Conservation (phyloP, 2,113 vertebrate genomes). For the Myocastor coypus region DNA sequence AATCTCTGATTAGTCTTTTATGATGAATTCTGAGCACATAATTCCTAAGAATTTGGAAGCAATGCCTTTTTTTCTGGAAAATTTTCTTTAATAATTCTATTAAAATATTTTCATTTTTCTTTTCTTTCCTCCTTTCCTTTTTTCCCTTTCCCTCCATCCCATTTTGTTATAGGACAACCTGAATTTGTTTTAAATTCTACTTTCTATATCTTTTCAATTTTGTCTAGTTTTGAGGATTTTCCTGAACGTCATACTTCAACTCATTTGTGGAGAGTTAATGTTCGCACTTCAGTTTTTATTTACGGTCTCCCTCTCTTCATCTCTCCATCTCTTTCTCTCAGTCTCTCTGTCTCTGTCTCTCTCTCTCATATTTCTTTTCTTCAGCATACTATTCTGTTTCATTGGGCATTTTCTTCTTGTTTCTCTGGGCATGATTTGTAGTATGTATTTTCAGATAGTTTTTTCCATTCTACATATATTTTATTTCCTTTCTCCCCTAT, state of each 20-base stretch:
- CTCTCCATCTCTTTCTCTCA: too few species aligned
- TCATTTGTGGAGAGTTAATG: neutral
- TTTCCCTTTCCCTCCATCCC: neutral
- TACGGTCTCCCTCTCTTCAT: too few species aligned
- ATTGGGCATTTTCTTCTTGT: neutral
- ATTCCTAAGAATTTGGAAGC: neutral
- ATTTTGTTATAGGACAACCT: neutral
- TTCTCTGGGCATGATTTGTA: neutral
- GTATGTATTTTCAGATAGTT: neutral
- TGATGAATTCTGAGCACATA: neutral
- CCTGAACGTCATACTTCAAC: neutral
- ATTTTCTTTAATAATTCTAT: neutral
- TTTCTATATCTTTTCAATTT: neutral
- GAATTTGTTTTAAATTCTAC: neutral
- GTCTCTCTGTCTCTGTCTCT: neutral
- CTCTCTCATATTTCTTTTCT: neutral
- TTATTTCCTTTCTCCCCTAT: neutral
- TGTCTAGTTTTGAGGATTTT: neutral
- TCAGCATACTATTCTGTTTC: constrained; percentile 13
- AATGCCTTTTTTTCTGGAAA: neutral
- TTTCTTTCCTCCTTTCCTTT: neutral
- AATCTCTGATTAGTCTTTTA: neutral
- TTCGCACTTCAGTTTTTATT: neutral
- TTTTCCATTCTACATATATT: constrained; percentile 24
- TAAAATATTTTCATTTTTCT: neutral